Percentiles rank a stretch among this genome's conserved stretches.
phyloP scores from a whole-genome alignment of 2,113 vertebrate genomes.

The Saguinus midas region DNA sequence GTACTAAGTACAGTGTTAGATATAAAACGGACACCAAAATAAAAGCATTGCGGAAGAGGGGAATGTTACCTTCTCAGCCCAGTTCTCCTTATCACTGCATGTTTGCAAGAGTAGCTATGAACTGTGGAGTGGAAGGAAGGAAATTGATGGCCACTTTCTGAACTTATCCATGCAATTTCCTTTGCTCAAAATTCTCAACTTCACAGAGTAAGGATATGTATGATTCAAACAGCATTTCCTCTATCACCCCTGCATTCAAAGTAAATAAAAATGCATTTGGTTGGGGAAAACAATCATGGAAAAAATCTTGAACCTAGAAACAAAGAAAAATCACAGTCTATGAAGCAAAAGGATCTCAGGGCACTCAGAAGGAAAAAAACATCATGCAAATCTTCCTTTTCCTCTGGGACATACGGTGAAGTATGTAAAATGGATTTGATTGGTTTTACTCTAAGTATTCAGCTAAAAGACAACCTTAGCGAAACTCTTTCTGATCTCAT shows the following conservation, averaged over 20 bases:
- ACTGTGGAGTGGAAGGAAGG: fast-evolving
- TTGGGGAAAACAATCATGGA: background rate
- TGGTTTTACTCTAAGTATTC: background rate
- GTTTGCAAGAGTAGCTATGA: background rate
- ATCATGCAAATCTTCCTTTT: background rate
- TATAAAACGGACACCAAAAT: background rate
- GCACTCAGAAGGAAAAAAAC: background rate
- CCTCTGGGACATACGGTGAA: background rate
- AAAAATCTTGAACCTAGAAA: background rate
- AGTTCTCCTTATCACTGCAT: background rate
- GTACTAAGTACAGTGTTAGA: background rate
- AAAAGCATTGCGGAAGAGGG: background rate
- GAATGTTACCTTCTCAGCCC: background rate
- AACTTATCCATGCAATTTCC: background rate
- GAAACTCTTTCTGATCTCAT: fast-evolving
- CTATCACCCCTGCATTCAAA: background rate
- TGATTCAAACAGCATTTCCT: background rate
- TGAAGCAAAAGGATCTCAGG: background rate
- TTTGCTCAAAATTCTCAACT: background rate
- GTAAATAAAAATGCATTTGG: background rate
- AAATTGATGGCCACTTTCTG: background rate
- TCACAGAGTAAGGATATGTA: background rate
- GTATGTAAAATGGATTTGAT: background rate
- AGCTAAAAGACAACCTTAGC: background rate
- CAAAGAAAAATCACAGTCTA: background rate